Evolutionary conservation across 2,113 vertebrate species (phyloP).

Genomic region (Geothlypis trichas): DNA sequence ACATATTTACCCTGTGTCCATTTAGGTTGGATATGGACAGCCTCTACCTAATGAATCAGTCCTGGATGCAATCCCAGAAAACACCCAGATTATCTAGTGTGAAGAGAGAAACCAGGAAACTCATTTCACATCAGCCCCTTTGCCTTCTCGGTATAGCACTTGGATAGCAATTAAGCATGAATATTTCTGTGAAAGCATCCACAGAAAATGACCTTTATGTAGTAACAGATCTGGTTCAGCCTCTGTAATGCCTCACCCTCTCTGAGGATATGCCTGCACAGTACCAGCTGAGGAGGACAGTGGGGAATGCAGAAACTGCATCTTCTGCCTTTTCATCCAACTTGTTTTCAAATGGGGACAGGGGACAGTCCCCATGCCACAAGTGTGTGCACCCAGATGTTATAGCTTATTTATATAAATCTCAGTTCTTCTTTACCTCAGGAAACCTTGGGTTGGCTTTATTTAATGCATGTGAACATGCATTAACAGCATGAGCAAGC

Average conservation of each 20-base stretch:
- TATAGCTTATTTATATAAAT: neutral
- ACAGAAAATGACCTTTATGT: neutral
- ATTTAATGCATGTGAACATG: slow-evolving; percentile 96
- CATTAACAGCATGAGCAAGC: slow-evolving; percentile 95
- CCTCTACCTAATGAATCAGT: neutral
- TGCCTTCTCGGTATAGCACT: neutral
- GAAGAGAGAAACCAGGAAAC: neutral
- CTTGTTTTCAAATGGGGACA: neutral
- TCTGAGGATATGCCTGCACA: neutral
- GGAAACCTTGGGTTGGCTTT: slow-evolving; percentile 94
- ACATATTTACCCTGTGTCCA: neutral
- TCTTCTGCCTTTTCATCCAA: neutral
- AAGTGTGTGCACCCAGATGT: neutral
- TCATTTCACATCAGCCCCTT: neutral
- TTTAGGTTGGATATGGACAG: neutral
- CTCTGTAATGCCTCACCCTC: neutral
- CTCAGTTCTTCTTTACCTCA: slow-evolving; percentile 80
- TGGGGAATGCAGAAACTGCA: neutral
- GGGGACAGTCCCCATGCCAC: neutral
- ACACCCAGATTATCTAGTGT: neutral
- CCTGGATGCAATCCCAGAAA: neutral
- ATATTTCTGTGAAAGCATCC: neutral
- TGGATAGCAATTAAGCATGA: neutral
- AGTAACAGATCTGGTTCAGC: neutral
- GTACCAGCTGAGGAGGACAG: neutral